Base-by-base conservation (phyloP, 2,113 vertebrate genomes). In the Muntiacus muntjak region DNA sequence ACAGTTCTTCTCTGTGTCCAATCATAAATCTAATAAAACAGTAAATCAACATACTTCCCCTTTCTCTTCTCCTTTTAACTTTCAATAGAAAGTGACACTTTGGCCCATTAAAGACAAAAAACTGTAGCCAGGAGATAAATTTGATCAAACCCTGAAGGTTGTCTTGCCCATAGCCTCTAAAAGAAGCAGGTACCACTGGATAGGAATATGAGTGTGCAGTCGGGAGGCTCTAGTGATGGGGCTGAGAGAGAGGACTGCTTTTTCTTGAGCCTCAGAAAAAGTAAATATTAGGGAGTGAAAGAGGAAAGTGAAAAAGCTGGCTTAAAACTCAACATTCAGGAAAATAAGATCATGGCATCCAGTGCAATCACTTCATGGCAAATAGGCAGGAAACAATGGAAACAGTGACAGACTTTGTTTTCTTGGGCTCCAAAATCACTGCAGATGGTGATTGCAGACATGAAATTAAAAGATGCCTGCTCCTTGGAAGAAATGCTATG, bases 1-100 rank as follows among this genome's bases (percentile, higher is more conserved):
- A 92, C 40, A 93, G 33, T 30, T 94, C 87, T 58, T 95, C 50
- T 89, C 82, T 90, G 4, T 64, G 78, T 94, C 55, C 85, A 90
- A 67, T 45, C 62, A 87, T 60, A 97, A 97, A 95, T 89, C 52
- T 96, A 95, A 94, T 90, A 86, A 96, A 96, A 96, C 15, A 52
- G 43, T 96, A 85, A 88, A 91, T 95, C 89, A 71, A 0, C 10
- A 2, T 16, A 64, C 14, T 45, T 85, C 7, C 33, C 5, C 45
- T 50, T 89, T 58, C 43, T 76, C 52, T 96, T 92, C 43, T 11
- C 8, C 54, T 95, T 83, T 92, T 45, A 78, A 64, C 54, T 90
- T 94, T 96, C 43, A 84, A 90, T 86, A 58, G 71, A 84, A 96
- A 95, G 13, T 83, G 82, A 90, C 85, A 95, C 26, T 95, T 97